Evolutionary conservation across 2,888 invertebrate species (phyloP), one percentile per base, ranked within the genome.

Genomic region (Amorpha juglandis): DNA sequence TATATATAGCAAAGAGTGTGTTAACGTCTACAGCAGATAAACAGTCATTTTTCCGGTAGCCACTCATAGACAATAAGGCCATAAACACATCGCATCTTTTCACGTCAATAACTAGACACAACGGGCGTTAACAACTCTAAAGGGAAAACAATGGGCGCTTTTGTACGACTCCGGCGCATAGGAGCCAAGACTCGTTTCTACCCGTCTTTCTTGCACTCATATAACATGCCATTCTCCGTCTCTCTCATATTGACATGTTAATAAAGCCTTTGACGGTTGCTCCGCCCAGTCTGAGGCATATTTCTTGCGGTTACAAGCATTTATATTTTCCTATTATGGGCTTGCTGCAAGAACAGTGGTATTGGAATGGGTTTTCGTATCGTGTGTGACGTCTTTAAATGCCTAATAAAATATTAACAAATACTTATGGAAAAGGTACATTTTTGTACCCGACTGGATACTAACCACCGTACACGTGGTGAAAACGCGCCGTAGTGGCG

Each of bases 241-340:
- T 78, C 80, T 72, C 63, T 84, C 78, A 71, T 71, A 84, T 76
- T 89, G 89, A 89, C 89, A 88, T 84, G 88, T 87, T 88, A 85
- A 86, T 88, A 86, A 80, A 83, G 77, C 75, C 75, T 79, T 80
- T 82, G 76, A 78, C 72, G 77, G 68, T 69, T 68, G 80, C 83
- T 72, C 78, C 87, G 86, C 88, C 88, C 82, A 73, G 69, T 78
- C 67, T 70, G 71, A 71, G 65, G 71, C 69, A 74, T 70, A 72
- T 70, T 74, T 71, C 73, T 72, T 73, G 71, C 68, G 73, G 68
- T 69, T 68, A 63, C 72, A 63, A 70, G 70, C 74, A 69, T 72
- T 71, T 77, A 67, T 70, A 71, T 67, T 68, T 71, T 64, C 71
- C 72, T 72, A 76, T 78, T 76, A 77, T 71, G 67, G 72, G 16